Conservation (phyloP, 2,113 vertebrate species). For the Microtus richardsoni region DNA sequence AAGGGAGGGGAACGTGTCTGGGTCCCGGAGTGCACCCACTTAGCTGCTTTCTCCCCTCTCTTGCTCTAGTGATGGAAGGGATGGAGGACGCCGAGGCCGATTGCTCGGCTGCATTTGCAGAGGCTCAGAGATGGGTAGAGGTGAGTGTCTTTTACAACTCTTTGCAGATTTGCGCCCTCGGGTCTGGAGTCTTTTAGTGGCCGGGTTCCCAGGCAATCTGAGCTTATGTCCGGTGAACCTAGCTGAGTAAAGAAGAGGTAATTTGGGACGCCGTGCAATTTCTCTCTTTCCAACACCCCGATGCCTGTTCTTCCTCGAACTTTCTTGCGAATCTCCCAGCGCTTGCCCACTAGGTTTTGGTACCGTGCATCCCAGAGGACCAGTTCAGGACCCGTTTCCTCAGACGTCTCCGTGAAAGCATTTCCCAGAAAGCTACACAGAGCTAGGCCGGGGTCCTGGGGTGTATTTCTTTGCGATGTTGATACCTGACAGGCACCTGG, state of each 20-base stretch:
- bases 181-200: neutral
- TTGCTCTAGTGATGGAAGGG: conserved; percentile 87
- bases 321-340: neutral
- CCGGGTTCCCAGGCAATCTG: neutral
- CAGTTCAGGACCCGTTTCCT: neutral
- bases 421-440: neutral
- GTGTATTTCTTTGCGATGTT: neutral
- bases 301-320: too few relatives aligned
- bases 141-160: conserved; percentile 84
- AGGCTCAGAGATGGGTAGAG: conserved; percentile 95
- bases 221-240: neutral
- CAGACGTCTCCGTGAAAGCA: neutral
- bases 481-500: neutral
- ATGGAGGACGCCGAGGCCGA: conserved; percentile 87
- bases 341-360: rapidly evolving
- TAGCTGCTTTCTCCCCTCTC: neutral
- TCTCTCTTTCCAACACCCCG: rapidly evolving
- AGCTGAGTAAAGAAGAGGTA: neutral
- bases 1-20: neutral
- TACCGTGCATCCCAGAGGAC: neutral
- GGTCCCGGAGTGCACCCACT: neutral
- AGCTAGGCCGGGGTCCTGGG: neutral
- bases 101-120: conserved; percentile 88
- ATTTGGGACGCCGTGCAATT: neutral
- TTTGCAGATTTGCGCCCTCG: neutral